phyloP scores from a whole-genome alignment of 2,113 vertebrate species.

The Cygnus atratus region DNA sequence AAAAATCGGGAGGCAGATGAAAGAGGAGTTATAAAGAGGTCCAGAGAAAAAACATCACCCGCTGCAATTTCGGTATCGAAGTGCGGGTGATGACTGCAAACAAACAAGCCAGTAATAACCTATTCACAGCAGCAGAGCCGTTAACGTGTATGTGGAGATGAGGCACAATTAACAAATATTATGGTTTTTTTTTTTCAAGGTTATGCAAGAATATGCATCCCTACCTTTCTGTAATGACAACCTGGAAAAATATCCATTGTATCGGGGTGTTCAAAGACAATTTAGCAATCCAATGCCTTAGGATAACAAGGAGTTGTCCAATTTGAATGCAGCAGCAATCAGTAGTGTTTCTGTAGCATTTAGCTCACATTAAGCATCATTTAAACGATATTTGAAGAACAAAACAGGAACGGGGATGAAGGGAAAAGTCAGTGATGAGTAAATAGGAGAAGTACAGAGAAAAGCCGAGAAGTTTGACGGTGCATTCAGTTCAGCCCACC shows the following conservation, averaged over 20 bases:
- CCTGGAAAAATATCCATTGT: neutral
- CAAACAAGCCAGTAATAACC: neutral
- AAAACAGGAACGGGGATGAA: neutral
- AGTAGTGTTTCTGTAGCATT: neutral
- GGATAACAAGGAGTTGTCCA: neutral
- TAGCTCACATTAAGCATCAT: neutral
- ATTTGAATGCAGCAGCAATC: neutral
- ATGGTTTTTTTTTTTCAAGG: neutral
- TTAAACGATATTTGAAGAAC: neutral
- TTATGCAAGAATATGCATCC: neutral
- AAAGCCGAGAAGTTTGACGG: neutral
- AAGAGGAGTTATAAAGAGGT: constrained; percentile 25
- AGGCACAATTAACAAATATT: neutral
- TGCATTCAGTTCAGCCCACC: neutral
- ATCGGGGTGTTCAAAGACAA: neutral
- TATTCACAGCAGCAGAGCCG: neutral
- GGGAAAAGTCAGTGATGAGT: neutral
- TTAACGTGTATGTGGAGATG: neutral
- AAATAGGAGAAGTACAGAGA: neutral
- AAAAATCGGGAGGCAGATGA: constrained; percentile 14
- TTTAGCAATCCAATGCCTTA: neutral
- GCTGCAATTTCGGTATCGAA: neutral
- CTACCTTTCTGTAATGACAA: neutral
- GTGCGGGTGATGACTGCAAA: neutral
- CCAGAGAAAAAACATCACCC: neutral